Conservation (phyloP, 2,113 vertebrate species). For the Himantopus leucocephalus region DNA sequence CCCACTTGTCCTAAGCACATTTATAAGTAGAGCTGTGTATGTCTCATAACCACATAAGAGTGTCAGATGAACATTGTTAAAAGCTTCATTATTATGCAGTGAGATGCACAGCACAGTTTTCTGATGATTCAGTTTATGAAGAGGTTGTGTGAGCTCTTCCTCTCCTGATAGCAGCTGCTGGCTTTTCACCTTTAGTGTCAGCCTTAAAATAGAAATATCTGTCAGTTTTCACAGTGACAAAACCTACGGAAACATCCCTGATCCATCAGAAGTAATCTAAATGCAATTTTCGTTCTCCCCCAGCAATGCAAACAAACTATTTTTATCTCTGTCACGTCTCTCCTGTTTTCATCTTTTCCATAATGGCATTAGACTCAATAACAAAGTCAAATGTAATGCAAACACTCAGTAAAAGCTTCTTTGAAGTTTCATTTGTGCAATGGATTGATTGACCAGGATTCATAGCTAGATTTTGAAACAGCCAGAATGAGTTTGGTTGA, state of each 20-base stretch:
- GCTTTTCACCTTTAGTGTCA: background rate
- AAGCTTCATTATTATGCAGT: background rate
- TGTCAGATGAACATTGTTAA: background rate
- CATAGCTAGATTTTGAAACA: background rate
- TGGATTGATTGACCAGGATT: background rate
- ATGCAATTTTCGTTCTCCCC: background rate
- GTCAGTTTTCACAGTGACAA: background rate
- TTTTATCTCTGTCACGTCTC: background rate
- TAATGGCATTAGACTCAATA: background rate
- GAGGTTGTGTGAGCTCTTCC: background rate
- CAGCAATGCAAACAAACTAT: background rate
- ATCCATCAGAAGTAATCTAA: background rate
- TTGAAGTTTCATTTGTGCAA: background rate
- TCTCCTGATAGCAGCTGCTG: background rate
- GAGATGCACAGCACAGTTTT: background rate
- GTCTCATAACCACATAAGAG: background rate
- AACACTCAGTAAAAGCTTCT: background rate
- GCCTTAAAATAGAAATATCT: conserved; percentile 29
- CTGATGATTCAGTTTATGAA: background rate
- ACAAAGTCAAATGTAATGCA: background rate
- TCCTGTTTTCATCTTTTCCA: background rate
- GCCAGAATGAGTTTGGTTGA: background rate
- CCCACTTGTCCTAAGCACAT: background rate
- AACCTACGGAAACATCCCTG: background rate
- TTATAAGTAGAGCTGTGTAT: background rate